Percentiles rank a stretch among this genome's conserved stretches.
Conservation (phyloP, 2,888 invertebrate genomes). For the Belgica antarctica region DNA sequence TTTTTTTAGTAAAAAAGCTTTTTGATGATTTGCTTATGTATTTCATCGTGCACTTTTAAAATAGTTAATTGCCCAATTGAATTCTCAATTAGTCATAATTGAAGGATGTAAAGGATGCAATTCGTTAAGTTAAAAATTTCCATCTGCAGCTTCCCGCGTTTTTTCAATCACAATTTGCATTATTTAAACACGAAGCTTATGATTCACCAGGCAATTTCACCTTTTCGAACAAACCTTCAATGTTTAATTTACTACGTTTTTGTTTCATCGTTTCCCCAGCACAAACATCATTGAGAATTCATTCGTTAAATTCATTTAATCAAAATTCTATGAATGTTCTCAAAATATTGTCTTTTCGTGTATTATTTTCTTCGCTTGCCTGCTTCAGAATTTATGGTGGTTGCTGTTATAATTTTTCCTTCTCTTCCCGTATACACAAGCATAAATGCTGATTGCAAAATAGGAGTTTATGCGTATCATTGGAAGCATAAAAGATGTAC, state of each 20-base stretch:
- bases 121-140: too few relatives aligned
- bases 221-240: conserved; percentile 29
- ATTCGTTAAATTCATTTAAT: conserved; percentile 34
- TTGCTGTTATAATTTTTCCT: conserved; percentile 28
- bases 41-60: too few relatives aligned
- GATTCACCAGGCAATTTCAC: background rate
- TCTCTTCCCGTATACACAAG: conserved; percentile 12
- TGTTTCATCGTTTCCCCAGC: conserved; percentile 30
- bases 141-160: too few relatives aligned
- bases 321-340: conserved; percentile 44
- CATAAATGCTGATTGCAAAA: conserved; percentile 43
- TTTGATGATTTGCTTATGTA: too few relatives aligned
- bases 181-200: too few relatives aligned
- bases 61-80: too few relatives aligned
- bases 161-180: too few relatives aligned
- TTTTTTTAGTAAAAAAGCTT: too few relatives aligned
- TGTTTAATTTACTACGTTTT: conserved; percentile 25
- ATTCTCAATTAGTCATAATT: too few relatives aligned
- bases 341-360: conserved; percentile 43
- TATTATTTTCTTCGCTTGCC: conserved; percentile 16
- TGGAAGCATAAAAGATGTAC: conserved; percentile 43
- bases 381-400: conserved; percentile 35
- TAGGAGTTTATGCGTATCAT: conserved; percentile 43
- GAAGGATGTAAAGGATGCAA: too few relatives aligned
- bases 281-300: conserved; percentile 12